Evolutionary conservation across 2,888 invertebrate species (phyloP).

Genomic region (Elegia similella): DNA sequence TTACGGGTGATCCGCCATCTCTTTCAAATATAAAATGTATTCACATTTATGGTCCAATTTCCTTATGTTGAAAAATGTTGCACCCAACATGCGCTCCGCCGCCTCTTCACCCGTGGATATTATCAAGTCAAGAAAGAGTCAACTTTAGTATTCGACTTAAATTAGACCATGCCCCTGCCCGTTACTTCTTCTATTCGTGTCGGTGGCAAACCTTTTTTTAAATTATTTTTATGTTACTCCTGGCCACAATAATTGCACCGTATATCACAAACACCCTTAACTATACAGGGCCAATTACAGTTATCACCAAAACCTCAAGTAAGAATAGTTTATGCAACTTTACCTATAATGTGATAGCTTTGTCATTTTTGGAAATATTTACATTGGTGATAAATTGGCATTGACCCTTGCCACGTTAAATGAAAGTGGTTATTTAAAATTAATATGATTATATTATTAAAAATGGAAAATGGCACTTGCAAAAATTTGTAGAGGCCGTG

Average conservation of each 20-base stretch:
- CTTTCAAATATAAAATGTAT: too few species aligned
- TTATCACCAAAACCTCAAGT: background rate
- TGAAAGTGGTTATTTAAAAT: background rate
- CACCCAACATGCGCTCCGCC: too few species aligned
- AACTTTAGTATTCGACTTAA: background rate
- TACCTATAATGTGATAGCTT: background rate
- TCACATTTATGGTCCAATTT: too few species aligned
- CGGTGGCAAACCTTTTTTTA: too few species aligned
- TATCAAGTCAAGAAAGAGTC: background rate
- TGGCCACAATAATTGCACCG: slow-evolving; percentile 8
- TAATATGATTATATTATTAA: background rate
- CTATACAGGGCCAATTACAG: background rate
- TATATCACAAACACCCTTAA: slow-evolving; percentile 8
- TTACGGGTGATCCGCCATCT: too few species aligned
- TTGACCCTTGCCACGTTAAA: background rate
- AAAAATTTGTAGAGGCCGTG: background rate
- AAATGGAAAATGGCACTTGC: background rate
- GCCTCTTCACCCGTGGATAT: too few species aligned
- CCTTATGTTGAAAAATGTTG: too few species aligned
- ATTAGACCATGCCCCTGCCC: background rate
- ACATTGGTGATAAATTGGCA: background rate
- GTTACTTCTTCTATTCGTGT: too few species aligned
- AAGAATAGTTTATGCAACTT: too few species aligned
- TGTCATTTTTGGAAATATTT: background rate
- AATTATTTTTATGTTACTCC: too few species aligned